These are phyloP conservation scores for Toxotes lorentzi DNA, from an alignment of 2,797 vertebrate species.

Conservation along the genomic window DNA sequence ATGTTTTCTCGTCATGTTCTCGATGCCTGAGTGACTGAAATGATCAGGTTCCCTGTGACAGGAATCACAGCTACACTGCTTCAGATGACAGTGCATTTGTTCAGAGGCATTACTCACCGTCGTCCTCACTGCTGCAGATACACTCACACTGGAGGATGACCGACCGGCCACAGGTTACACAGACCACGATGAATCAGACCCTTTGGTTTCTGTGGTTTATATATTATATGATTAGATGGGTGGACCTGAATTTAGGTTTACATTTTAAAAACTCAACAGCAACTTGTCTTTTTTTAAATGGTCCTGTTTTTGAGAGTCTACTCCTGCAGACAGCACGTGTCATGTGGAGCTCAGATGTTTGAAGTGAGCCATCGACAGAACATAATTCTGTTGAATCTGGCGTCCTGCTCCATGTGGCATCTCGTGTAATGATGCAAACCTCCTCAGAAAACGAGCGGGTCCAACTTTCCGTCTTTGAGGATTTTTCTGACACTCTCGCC, in stretches of 20 bases:
- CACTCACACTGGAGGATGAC: background rate
- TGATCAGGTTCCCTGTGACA: too few species aligned
- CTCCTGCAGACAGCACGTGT: conserved; percentile 24
- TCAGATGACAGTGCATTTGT: background rate
- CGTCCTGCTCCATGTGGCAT: conserved; percentile 46
- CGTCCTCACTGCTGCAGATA: conserved; percentile 8
- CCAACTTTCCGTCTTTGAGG: conserved; percentile 32
- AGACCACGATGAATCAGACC: too few species aligned
- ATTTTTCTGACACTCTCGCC: conserved; percentile 9
- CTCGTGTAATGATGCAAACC: conserved; percentile 11
- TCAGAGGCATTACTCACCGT: conserved; percentile 14
- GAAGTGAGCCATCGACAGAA: conserved; percentile 58
- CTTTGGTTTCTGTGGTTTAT: too few species aligned
- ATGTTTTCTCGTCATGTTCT: background rate
- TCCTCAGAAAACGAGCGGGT: conserved; percentile 25
- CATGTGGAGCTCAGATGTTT: conserved; percentile 72
- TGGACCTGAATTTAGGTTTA: too few species aligned
- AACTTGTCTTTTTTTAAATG: too few species aligned
- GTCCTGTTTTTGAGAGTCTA: too few species aligned
- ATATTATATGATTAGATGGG: too few species aligned
- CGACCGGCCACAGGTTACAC: background rate
- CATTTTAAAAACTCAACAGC: too few species aligned
- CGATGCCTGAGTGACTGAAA: background rate
- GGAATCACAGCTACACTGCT: background rate
- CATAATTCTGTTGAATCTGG: conserved; percentile 63